Evolutionary conservation across 2,888 invertebrate genomes (phyloP).

Genomic region (Opisthograptis luteolata): DNA sequence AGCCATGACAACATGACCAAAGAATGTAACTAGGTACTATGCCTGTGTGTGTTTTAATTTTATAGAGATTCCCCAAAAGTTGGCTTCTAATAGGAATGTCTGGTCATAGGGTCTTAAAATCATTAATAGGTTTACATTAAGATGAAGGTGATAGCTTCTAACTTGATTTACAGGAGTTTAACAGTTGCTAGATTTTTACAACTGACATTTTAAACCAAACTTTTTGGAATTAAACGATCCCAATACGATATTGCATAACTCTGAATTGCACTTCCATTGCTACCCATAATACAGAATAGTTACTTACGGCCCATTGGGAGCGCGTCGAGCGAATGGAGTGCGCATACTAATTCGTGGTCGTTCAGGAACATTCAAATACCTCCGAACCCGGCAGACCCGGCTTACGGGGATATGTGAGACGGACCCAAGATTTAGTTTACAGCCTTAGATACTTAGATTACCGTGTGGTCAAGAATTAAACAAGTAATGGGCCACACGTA

Average conservation of each 20-base stretch:
- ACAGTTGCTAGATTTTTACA: neutral
- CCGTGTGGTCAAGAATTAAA: conserved; percentile 82
- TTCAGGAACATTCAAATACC: conserved; percentile 77
- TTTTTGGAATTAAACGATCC: neutral
- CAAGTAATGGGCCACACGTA: conserved; percentile 71
- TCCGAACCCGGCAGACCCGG: conserved; percentile 71
- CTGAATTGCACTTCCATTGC: neutral
- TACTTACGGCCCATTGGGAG: conserved; percentile 66
- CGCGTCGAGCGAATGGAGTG: conserved; percentile 68
- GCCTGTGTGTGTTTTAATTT: no score
- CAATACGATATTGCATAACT: neutral
- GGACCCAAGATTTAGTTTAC: conserved; percentile 81
- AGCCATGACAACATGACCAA: no score
- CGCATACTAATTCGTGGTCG: conserved; percentile 82
- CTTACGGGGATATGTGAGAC: conserved; percentile 82
- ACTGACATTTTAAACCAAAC: no score
- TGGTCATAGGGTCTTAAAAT: no score
- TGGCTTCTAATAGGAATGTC: no score
- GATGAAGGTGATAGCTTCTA: no score
- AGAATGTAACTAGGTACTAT: no score
- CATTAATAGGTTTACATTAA: no score
- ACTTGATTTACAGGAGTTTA: no score
- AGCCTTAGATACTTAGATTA: conserved; percentile 72
- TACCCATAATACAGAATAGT: conserved; percentile 59
- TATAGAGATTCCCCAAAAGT: no score